These are phyloP conservation scores for Delphinapterus leucas DNA, from an alignment of 2,113 vertebrate genomes.

Conservation along the genomic window DNA sequence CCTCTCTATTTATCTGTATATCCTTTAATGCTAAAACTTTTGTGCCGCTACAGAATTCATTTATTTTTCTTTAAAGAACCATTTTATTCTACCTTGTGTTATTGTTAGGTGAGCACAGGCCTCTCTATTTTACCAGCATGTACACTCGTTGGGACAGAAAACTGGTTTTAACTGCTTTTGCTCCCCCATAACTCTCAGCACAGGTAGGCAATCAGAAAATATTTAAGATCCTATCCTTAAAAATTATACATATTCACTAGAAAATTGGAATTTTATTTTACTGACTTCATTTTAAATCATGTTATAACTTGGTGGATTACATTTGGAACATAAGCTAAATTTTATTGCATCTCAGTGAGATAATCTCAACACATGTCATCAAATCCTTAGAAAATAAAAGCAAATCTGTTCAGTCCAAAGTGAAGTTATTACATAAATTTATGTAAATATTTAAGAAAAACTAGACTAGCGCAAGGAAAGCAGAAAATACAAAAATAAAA, in stretches of 20 bases:
- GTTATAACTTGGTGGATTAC: background rate
- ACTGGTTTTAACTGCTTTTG: background rate
- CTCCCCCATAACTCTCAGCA: background rate
- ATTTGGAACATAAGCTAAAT: background rate
- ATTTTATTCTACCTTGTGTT: background rate
- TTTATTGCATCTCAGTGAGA: background rate
- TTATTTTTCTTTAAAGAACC: background rate
- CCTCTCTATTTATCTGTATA: background rate
- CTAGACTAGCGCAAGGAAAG: background rate
- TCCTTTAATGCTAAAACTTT: background rate
- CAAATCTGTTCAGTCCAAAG: background rate
- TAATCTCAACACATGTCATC: background rate
- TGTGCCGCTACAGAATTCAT: background rate
- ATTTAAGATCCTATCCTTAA: slow-evolving; percentile 3
- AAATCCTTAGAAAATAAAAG: slow-evolving; percentile 3
- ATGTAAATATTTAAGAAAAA: background rate
- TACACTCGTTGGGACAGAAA: background rate
- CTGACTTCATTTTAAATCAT: background rate
- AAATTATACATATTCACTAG: background rate
- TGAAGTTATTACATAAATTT: background rate
- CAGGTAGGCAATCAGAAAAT: background rate
- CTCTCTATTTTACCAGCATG: background rate
- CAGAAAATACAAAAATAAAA: background rate
- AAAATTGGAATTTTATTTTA: slow-evolving; percentile 18
- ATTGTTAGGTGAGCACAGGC: background rate